Percentiles rank a stretch among this genome's conserved stretches.
Evolutionary conservation across 2,888 invertebrate species (phyloP).

Genomic region (Papilio elwesi): DNA sequence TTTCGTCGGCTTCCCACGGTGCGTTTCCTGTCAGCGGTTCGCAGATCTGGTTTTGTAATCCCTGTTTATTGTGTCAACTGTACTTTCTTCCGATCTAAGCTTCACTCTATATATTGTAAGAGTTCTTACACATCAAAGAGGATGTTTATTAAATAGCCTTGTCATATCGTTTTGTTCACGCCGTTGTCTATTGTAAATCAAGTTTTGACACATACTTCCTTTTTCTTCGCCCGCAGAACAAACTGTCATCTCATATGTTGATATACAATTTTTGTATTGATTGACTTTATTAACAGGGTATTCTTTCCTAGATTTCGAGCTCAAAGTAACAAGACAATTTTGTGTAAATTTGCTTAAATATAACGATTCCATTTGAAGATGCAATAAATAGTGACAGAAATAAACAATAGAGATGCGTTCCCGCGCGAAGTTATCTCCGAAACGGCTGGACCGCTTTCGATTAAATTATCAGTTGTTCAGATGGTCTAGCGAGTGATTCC

Average conservation of each 20-base stretch:
- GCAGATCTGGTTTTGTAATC: neutral
- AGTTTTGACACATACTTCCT: neutral
- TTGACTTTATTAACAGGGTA: neutral
- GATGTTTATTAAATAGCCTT: slow-evolving; percentile 30
- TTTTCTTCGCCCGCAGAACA: neutral
- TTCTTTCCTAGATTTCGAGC: neutral
- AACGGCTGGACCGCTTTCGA: no score
- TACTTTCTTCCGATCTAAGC: slow-evolving; percentile 7
- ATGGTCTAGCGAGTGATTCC: no score
- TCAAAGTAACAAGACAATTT: no score
- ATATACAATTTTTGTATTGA: neutral
- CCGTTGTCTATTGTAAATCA: neutral
- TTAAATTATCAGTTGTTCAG: no score
- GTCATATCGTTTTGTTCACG: slow-evolving; percentile 11
- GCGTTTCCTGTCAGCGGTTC: neutral
- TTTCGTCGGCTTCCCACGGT: neutral
- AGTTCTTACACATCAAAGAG: slow-evolving; percentile 13
- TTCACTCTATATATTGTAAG: slow-evolving; percentile 11
- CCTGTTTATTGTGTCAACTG: neutral
- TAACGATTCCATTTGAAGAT: neutral
- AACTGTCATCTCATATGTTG: neutral
- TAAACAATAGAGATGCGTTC: no score
- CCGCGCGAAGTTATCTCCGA: no score
- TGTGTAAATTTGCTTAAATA: no score
- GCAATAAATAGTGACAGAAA: neutral